Conservation (phyloP, 2,888 invertebrate species). For the Diplolepis rosae region DNA sequence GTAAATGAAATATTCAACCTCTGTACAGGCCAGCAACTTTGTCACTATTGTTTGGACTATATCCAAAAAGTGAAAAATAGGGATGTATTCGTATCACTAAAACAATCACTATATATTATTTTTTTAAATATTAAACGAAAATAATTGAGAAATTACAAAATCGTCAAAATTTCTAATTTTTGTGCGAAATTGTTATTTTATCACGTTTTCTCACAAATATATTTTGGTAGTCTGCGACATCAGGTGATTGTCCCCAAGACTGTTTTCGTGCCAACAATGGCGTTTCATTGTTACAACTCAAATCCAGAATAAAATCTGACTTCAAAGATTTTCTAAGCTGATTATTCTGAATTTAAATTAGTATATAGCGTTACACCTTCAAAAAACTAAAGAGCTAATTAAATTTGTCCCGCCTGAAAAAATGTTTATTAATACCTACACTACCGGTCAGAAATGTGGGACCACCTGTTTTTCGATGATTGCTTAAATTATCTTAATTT, state of each 20-base stretch:
- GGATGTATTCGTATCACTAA: not conserved
- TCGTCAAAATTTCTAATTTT: no score
- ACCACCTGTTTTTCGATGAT: no score
- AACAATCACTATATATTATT: no score
- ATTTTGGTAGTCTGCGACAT: not conserved
- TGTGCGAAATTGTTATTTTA: not conserved
- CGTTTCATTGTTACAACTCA: not conserved
- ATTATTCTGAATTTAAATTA: no score
- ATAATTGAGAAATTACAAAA: not conserved
- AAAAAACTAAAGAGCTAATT: no score
- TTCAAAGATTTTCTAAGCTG: not conserved
- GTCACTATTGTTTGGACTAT: not conserved
- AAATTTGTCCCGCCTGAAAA: no score
- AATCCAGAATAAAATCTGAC: not conserved
- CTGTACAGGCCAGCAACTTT: not conserved
- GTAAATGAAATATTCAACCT: not conserved
- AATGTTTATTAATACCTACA: no score
- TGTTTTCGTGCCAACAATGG: not conserved
- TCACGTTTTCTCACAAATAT: not conserved
- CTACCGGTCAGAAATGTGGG: no score
- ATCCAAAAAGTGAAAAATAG: not conserved
- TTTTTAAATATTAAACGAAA: no score
- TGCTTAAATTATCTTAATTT: no score
- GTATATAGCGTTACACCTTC: no score
- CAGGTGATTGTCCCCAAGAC: not conserved